Evolutionary conservation across 2,797 vertebrate species (phyloP).

Genomic region (Bufotes viridis): DNA sequence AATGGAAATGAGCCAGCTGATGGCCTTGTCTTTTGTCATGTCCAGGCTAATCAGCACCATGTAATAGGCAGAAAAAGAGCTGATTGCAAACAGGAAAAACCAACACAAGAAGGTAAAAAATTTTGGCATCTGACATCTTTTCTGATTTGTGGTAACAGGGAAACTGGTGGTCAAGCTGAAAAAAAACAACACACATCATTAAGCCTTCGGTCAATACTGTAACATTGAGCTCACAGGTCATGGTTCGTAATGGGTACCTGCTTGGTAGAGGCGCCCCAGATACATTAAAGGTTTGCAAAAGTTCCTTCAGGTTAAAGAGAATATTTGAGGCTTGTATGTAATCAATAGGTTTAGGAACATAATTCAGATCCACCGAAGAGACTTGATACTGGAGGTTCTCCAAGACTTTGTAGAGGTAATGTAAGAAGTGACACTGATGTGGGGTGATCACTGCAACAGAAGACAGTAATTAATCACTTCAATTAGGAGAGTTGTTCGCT

Average conservation of each 20-base stretch:
- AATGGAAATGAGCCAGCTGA: conserved; percentile 67
- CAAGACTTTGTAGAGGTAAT: conserved; percentile 63
- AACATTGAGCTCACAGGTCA: neutral
- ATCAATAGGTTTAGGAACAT: neutral
- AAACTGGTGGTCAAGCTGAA: conserved; percentile 54
- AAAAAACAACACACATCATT: neutral
- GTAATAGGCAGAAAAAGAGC: conserved; percentile 66
- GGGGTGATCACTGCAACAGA: conserved; percentile 40
- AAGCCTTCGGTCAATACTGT: neutral
- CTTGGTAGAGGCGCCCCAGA: conserved; percentile 17
- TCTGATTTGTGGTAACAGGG: conserved; percentile 23
- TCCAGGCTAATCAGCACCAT: conserved; percentile 68
- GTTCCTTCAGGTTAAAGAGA: conserved; percentile 55
- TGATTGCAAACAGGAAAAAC: conserved; percentile 63
- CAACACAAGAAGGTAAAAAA: conserved; percentile 62
- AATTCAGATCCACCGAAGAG: rapidly evolving
- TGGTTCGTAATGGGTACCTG: conserved; percentile 30
- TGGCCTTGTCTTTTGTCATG: conserved; percentile 67
- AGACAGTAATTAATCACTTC: neutral
- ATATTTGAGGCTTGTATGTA: conserved; percentile 38
- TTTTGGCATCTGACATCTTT: neutral
- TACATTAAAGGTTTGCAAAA: conserved; percentile 32
- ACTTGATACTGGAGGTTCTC: conserved; percentile 54
- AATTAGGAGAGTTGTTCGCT: neutral
- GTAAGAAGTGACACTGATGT: conserved; percentile 52